Base-by-base conservation (phyloP, 2,888 invertebrate species). In the Eupithecia insigniata region DNA sequence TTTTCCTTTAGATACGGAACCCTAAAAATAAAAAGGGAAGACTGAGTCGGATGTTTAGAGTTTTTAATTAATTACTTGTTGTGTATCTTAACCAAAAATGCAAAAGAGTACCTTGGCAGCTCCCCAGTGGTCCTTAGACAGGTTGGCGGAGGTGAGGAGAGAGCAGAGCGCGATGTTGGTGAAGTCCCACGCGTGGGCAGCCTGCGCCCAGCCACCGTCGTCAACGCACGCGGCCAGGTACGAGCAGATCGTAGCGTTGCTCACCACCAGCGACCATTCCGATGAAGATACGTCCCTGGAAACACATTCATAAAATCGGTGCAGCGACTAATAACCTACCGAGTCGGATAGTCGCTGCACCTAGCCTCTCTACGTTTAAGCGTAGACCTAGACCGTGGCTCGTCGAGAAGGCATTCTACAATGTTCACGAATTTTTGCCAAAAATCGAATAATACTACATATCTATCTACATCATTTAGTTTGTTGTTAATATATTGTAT, bases 101-200 rank as follows among this genome's bases (percentile, higher is more conserved):
- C 28, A 14, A 3, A 4, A 14, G 14, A 14, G 12, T 76, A 96
- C 96, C 92, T 96, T 96, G 66, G 95, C 88, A 78, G 93, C 91
- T 61, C 86, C 85, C 85, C 92, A 95, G 74, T 88, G 76, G 4
- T n/a, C 22, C 22, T 22, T 34, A n/a, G 62, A 62, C 10, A 32
- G 34, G 89, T 85, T 88, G 83, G 80, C 79, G 79, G 95, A 95
- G 85, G 95, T 85, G 60, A 96, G 91, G 96, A 97, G 96, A 22
- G 96, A 95, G 73, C 96, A 96, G 39, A 97, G 89, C 69, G 96
- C 95, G 85, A 98, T 96, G 78, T 96, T 94, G 79, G 96, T 91
- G 84, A 96, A 96, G 92, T 98, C 98, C 97, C 98, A 97, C 80
- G 96, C 95, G 76, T 92, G 87, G 43, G 91, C 78, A 7, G 90